These are phyloP conservation scores for Formicarius rufipectus DNA, from an alignment of 2,113 vertebrate species.

Conservation along the genomic window DNA sequence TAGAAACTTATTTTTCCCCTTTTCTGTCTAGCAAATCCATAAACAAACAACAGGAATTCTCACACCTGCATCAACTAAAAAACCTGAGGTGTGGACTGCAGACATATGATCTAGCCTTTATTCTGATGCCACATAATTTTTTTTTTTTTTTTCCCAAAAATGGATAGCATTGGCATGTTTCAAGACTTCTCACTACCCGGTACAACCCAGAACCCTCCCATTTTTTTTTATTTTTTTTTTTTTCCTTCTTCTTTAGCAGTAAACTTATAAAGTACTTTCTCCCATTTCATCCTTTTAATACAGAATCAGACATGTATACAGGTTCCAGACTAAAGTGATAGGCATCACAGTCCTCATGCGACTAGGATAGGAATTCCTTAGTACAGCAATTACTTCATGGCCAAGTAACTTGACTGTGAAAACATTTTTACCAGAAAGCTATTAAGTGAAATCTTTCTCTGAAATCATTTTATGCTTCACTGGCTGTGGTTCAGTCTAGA, in stretches of 20 bases:
- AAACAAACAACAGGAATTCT: neutral
- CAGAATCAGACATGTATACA: neutral
- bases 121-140: neutral
- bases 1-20: neutral
- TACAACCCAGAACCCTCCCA: neutral
- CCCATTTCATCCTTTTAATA: neutral
- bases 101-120: neutral
- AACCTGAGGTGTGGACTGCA: neutral
- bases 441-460: conserved; percentile 33
- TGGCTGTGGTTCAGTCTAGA: neutral
- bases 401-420: neutral
- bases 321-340: neutral
- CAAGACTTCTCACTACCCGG: neutral
- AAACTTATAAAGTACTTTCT: neutral
- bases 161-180: neutral
- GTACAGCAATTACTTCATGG: neutral
- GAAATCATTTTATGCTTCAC: conserved; percentile 45
- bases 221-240: neutral
- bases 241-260: too few relatives aligned
- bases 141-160: neutral
- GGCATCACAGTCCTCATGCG: neutral
- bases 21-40: neutral
- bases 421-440: conserved; percentile 23
- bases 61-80: neutral
- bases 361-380: neutral